Evolutionary conservation across 2,888 invertebrate species (phyloP), one percentile per base, ranked within the genome.

Genomic region (Heliconius hortense): DNA sequence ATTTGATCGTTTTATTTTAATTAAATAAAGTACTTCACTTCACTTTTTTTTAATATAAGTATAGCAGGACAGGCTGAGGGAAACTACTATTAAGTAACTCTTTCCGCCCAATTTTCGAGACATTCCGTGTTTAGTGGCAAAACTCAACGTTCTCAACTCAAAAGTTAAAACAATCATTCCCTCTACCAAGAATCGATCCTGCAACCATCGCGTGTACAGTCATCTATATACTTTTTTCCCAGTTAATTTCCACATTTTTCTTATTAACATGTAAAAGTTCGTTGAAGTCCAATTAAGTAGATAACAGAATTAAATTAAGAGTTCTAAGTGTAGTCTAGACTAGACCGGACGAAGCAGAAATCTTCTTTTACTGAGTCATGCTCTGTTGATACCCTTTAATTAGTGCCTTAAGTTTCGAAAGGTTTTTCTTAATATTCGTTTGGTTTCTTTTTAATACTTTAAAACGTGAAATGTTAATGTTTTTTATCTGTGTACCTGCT

Each of bases 331-430:
- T 13, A 69, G 69, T 69, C 69, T 69, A 69, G 69, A 69, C 69
- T 24, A 69, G 69, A 69, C 69, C 69, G 69, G 69, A 69, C 53
- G 53, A 31, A 24, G 66, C 66, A 66, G 39, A 66, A 69, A 69
- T 53, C 69, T 56, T 24, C 53, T 56, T 35, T 53, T n/a, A 35
- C n/a, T 35, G 28, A 56, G 69, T 69, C 69, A 69, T 56, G 56
- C 56, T 69, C 69, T 69, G 69, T 69, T 62, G 71, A 60, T 62
- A 71, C 39, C 71, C 39, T 59, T 60, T 71, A 62, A 71, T 71
- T 71, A 71, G 39, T 62, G 43, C 26, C 43, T 26, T 35, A 56
- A 62, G 59, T 43, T 43, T 43, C 26, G 10, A 71, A 62, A 60
- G 43, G 13, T 71, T 71, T 71, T 24, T 31, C 39, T 39, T 24